These are phyloP conservation scores for Capitulum mitella DNA, from an alignment of 2,888 invertebrate species.

Conservation along the genomic window DNA sequence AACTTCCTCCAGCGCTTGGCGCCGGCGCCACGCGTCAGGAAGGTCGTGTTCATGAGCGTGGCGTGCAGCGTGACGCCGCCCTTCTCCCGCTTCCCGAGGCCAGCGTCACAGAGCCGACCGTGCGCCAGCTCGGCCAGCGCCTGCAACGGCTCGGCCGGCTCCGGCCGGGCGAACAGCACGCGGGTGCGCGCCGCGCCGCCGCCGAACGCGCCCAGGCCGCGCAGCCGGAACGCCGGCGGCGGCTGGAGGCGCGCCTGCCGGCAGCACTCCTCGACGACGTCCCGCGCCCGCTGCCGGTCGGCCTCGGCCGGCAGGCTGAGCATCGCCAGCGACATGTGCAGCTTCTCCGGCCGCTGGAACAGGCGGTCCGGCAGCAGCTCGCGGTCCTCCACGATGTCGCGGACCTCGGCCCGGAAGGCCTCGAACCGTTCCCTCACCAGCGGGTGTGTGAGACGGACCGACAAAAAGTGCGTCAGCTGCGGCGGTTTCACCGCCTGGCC, in stretches of 20 bases:
- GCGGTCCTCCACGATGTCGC: background rate
- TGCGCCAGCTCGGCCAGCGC: background rate
- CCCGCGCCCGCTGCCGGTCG: background rate
- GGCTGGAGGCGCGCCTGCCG: background rate
- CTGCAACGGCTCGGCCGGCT: background rate
- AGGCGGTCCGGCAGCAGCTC: slow-evolving; percentile 1
- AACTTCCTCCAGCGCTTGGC: background rate
- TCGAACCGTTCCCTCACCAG: background rate
- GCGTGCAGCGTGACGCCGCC: background rate
- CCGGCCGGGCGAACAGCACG: background rate
- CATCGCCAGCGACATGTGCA: background rate
- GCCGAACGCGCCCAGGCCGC: slow-evolving; percentile 2
- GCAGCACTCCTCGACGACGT: background rate
- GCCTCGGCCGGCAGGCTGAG: background rate
- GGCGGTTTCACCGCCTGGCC: too few species aligned
- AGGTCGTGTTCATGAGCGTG: slow-evolving; percentile 12
- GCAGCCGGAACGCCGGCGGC: background rate
- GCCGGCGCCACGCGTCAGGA: slow-evolving; percentile 2
- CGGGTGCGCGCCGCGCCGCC: background rate
- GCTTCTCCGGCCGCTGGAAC: background rate
- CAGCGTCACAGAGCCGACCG: background rate
- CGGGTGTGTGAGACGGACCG: background rate
- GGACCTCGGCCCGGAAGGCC: background rate
- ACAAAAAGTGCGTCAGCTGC: background rate
- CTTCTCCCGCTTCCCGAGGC: background rate